Percentiles rank a stretch among this genome's conserved stretches.
Conservation (phyloP, 2,888 invertebrate genomes). For the Rosalia funebris region DNA sequence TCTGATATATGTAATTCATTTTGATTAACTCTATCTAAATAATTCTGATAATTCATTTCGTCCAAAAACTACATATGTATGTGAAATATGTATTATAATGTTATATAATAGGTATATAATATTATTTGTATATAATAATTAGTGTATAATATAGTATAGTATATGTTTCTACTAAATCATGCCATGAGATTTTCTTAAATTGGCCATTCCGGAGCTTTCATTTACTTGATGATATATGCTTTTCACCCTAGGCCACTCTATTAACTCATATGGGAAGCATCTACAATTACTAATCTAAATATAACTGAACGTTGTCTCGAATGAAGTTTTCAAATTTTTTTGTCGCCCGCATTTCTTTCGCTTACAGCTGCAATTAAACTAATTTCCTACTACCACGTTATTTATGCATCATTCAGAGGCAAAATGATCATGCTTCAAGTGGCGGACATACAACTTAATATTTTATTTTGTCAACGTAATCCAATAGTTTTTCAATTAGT, state of each 20-base stretch:
- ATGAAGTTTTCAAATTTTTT: slow-evolving; percentile 11
- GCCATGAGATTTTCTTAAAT: too few species aligned
- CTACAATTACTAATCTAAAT: background rate
- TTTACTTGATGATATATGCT: background rate
- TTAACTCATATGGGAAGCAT: background rate
- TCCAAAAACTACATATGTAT: too few species aligned
- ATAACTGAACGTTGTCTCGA: background rate
- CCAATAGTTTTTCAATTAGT: background rate
- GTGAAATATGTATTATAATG: too few species aligned
- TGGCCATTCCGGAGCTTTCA: background rate
- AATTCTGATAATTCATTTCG: too few species aligned
- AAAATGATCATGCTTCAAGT: background rate
- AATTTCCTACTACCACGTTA: slow-evolving; percentile 3
- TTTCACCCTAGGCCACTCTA: background rate
- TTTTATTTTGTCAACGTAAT: background rate
- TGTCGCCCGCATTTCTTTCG: slow-evolving; percentile 14
- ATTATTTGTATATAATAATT: too few species aligned
- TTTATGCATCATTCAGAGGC: slow-evolving; percentile 1
- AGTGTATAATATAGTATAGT: too few species aligned
- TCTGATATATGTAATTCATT: too few species aligned
- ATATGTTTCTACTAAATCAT: too few species aligned
- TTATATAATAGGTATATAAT: too few species aligned
- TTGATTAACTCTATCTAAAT: too few species aligned
- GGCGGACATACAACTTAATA: background rate
- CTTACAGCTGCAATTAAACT: background rate